These are phyloP conservation scores for Calonectris borealis DNA, from an alignment of 2,113 vertebrate genomes.

Conservation along the genomic window DNA sequence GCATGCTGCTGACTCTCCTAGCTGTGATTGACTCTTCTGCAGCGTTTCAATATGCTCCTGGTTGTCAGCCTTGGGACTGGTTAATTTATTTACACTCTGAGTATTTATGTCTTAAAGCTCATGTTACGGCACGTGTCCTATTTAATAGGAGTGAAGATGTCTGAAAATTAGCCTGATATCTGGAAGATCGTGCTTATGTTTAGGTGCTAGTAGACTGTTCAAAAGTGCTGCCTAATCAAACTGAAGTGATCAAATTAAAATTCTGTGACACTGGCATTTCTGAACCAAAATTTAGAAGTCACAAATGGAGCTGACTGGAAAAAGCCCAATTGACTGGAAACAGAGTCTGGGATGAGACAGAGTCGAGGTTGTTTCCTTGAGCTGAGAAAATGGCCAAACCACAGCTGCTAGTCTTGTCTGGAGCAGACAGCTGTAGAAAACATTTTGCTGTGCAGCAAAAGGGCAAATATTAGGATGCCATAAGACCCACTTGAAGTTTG, in stretches of 20 bases:
- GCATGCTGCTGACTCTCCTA: background rate
- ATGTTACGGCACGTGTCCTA: background rate
- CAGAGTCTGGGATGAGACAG: background rate
- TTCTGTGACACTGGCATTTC: background rate
- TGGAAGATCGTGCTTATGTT: background rate
- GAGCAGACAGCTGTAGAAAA: slow-evolving; percentile 48
- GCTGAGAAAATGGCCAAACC: slow-evolving; percentile 26
- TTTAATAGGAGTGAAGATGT: background rate
- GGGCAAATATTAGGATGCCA: background rate
- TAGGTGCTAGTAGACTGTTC: background rate
- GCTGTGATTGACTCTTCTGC: background rate
- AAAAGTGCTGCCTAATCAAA: background rate
- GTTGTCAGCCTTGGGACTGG: background rate
- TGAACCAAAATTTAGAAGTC: background rate
- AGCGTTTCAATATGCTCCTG: background rate
- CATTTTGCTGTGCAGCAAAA: slow-evolving; percentile 21
- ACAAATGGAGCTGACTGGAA: background rate
- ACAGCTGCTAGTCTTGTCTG: slow-evolving; percentile 37
- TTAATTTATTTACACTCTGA: background rate
- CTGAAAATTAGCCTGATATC: background rate
- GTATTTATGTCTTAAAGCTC: background rate
- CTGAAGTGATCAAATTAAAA: background rate
- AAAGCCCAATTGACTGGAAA: background rate
- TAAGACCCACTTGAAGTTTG: background rate
- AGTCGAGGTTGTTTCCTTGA: background rate